These are phyloP conservation scores for Gallinago solitaria DNA, from an alignment of 2,797 vertebrate species.

Conservation along the genomic window DNA sequence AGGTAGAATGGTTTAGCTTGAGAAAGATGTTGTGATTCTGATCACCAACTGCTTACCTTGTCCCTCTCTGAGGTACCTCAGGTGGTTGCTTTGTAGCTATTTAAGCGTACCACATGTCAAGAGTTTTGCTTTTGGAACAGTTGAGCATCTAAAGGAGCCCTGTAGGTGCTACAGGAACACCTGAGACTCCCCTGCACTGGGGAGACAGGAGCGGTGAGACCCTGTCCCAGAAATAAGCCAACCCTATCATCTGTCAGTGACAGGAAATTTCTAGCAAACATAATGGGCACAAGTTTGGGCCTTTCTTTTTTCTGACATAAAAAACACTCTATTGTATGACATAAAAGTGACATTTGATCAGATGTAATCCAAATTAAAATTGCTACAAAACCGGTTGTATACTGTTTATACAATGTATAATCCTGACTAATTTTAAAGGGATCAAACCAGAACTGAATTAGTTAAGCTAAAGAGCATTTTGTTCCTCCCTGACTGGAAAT, in stretches of 20 bases:
- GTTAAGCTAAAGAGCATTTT: neutral
- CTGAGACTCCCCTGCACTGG: neutral
- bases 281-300: accelerated
- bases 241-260: neutral
- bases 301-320: neutral
- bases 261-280: neutral
- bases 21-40: neutral
- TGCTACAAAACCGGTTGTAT: accelerated
- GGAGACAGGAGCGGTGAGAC: neutral
- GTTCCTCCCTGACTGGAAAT: neutral
- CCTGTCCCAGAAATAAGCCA: neutral
- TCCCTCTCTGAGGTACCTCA: neutral
- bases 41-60: accelerated
- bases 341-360: neutral
- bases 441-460: neutral
- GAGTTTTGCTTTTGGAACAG: neutral
- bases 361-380: neutral
- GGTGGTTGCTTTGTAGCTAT: neutral
- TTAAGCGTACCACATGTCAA: accelerated
- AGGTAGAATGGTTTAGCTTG: neutral
- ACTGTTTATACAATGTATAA: neutral
- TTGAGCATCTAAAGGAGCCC: neutral
- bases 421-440: neutral
- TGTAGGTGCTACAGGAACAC: neutral
- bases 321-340: neutral